Base-by-base conservation (phyloP, 2,797 vertebrate genomes). In the Apodemus agrarius region DNA sequence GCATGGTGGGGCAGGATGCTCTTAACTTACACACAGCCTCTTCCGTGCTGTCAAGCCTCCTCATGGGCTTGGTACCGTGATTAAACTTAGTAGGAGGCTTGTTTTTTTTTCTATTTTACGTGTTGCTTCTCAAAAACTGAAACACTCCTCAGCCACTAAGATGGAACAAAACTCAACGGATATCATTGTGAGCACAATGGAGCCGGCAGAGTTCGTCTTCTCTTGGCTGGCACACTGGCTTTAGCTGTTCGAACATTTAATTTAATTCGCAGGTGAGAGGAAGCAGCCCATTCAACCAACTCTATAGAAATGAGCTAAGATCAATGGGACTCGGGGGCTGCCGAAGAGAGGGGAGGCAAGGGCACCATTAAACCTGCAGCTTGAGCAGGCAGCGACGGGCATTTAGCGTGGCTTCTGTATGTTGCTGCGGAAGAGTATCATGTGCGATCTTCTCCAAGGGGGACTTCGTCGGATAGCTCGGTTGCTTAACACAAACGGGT, bases 251-350 rank as follows among this genome's bases (percentile, higher is more conserved):
- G 75, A 75, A 84, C 76, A 89, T 92, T 80, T 93, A 84, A 93
- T 94, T 88, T 94, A 91, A 94, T 94, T 97, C 80, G 54, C 76
- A 69, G 67, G 46, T n/a, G 76, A 91, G 91, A 92, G 94, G 84
- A 82, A 79, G 69, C 26, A 59, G n/a, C 29, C 16, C 74, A 40
- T 83, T 93, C 88, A 89, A 40, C 63, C 26, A 52, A 81, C 94
- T 67, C 74, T 90, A 87, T 87, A 87, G 97, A 95, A 89, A 89
- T 94, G 95, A 97, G 67, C 81, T 84, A 2, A 82, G 86, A 87
- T 93, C 89, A 81, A 81, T 92, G 89, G 92, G 93, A 40, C 46
- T 79, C n/a, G 3, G 52, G 3, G 52, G 49, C 29, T 91, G 89
- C 93, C 52, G 46, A 91, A 92, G 80, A 34, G 95, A 54, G 74